Evolutionary conservation across 2,888 invertebrate genomes (phyloP).

Genomic region (Cantharis lateralis): DNA sequence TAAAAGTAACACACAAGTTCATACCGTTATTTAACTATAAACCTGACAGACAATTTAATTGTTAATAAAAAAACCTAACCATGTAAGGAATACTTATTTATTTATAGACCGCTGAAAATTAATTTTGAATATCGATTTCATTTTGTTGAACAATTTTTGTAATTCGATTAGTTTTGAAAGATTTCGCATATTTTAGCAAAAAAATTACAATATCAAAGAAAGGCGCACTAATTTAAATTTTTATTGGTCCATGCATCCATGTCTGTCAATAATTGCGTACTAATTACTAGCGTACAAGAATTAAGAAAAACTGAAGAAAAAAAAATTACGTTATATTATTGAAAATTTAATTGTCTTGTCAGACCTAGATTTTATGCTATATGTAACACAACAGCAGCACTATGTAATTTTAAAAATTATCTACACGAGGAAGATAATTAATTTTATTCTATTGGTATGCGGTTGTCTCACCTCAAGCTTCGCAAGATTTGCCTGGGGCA

Average conservation of each 20-base stretch:
- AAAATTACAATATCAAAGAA: neutral
- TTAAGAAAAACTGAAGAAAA: neutral
- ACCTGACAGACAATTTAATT: neutral
- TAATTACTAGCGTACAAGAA: neutral
- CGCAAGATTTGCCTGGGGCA: slow-evolving; percentile 3
- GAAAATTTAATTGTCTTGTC: neutral
- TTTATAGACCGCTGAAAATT: neutral
- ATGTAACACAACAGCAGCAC: neutral
- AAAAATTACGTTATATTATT: neutral
- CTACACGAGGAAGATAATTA: slow-evolving; percentile 9
- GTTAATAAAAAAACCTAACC: neutral
- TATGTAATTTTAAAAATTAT: slow-evolving; percentile 10
- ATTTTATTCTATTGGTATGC: slow-evolving; percentile 5
- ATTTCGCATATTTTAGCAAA: neutral
- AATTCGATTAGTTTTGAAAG: neutral
- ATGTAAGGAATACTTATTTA: neutral
- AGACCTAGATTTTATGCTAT: neutral
- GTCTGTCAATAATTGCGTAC: neutral
- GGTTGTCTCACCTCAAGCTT: neutral
- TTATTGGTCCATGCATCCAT: too few species aligned
- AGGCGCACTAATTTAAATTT: neutral
- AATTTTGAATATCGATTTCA: neutral
- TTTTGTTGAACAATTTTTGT: neutral
- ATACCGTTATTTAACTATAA: neutral
- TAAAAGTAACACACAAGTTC: neutral